Evolutionary conservation across 2,113 vertebrate species (phyloP), one percentile per base, ranked within the genome.

Genomic region (Alosa alosa): DNA sequence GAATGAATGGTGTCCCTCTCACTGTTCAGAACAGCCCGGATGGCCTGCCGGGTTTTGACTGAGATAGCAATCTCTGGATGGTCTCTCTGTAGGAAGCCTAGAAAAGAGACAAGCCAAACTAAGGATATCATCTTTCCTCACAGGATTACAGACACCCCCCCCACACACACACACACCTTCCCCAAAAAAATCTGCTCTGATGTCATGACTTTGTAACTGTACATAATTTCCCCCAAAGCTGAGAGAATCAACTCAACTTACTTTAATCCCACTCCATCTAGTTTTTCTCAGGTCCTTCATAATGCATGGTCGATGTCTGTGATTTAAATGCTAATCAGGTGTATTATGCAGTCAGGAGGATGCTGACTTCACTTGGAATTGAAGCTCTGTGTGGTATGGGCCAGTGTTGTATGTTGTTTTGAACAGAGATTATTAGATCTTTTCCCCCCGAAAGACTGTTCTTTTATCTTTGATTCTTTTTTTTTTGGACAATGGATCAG

Each of bases 11-110:
- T 90, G 84, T 94, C 91, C 88, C 89, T 89, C 84, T 93, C 90
- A 72, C 89, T 92, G 55, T 90, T 87, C n/a, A 92, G 87, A 75
- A 94, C 91, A 0, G 81, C 93, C 85, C 81, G 89, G 82, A 93
- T 90, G 3, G 89, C 92, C 86, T 93, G 91, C 60, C 87, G 92
- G 15, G 93, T 94, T 90, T 94, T 93, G 86, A 93, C 86, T 20
- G 91, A 92, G 72, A 91, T 93, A 85, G 92, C 92, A 15, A 92
- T 92, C 82, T 88, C 89, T 84, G 89, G 85, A 81, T 90, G 86
- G 82, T 93, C 92, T 36, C 90, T 90, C 57, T 90, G 87, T 81
- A 91, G 84, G 83, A 92, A 55, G 47, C 84, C 89, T 90, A 83
- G 10, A 31, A 78, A 39, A 78, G 72, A 36, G 31, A 36, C 72